Conservation (phyloP, 2,797 vertebrate genomes). For the Nyctibius grandis region DNA sequence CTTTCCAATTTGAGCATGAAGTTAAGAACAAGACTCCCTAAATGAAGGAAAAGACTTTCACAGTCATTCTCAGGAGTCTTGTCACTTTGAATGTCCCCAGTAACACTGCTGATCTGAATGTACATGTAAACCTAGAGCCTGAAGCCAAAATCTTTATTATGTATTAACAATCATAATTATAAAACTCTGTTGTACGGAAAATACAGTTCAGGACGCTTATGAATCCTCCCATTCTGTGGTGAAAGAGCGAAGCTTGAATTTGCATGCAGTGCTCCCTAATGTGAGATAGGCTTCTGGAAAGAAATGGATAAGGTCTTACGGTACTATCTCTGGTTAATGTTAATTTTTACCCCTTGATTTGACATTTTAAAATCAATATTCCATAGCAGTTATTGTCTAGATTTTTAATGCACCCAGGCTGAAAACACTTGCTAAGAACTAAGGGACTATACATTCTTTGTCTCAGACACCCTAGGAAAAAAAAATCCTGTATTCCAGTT, state of each 20-base stretch:
- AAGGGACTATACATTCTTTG: conserved; percentile 1
- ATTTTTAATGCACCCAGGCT: neutral
- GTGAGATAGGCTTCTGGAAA: neutral
- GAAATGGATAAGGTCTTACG: neutral
- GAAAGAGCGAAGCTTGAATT: neutral
- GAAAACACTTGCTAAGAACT: neutral
- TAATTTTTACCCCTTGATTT: conserved; percentile 25
- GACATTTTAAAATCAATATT: conserved; percentile 12
- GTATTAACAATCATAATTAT: neutral
- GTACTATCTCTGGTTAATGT: neutral
- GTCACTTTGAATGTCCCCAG: neutral
- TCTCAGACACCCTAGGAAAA: conserved; percentile 4
- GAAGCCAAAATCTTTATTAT: neutral
- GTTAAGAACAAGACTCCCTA: neutral
- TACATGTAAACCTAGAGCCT: neutral
- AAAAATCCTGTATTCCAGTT: conserved; percentile 12
- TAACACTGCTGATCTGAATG: neutral
- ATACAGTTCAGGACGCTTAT: neutral
- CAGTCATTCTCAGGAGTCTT: neutral
- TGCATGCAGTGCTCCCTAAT: neutral
- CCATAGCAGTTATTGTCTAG: neutral
- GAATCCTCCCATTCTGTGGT: neutral
- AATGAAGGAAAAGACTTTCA: neutral
- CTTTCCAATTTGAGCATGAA: neutral
- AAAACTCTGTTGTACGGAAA: neutral